Evolutionary conservation across 2,888 invertebrate genomes (phyloP).

Genomic region (Clunio marinus): DNA sequence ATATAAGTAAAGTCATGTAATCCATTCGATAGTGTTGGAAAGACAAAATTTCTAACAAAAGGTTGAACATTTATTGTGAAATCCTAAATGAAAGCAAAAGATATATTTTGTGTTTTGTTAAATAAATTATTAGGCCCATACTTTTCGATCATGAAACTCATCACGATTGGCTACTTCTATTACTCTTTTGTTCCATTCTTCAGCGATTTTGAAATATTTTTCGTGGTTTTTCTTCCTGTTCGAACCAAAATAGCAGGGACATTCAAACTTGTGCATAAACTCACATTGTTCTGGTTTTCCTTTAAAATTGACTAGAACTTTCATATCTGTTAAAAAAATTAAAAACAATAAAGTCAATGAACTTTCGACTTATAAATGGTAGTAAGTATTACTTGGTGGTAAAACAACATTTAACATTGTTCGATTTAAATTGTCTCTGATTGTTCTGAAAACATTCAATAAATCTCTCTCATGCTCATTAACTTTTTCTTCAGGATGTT

Average conservation of each 20-base stretch:
- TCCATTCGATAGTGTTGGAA: constrained; percentile 51
- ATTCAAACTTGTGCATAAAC: constrained; percentile 52
- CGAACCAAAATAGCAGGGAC: constrained; percentile 57
- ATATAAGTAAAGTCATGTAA: constrained; percentile 54
- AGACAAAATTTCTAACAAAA: constrained; percentile 49
- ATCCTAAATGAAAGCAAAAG: constrained; percentile 51
- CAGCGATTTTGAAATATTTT: constrained; percentile 52
- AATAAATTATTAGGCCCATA: neutral
- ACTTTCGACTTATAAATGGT: neutral
- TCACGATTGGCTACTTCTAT: constrained; percentile 51
- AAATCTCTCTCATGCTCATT: constrained; percentile 54
- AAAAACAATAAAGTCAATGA: constrained; percentile 12
- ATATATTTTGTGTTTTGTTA: neutral
- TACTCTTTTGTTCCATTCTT: constrained; percentile 55
- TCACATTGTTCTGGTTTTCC: constrained; percentile 51
- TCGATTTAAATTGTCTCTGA: constrained; percentile 58
- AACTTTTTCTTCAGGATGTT: constrained; percentile 50
- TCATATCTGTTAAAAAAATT: constrained; percentile 47
- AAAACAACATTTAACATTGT: constrained; percentile 57
- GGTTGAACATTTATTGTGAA: constrained; percentile 59
- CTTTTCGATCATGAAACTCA: constrained; percentile 48
- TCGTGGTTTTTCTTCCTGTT: constrained; percentile 45
- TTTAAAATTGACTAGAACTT: constrained; percentile 48
- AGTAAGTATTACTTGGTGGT: constrained; percentile 54
- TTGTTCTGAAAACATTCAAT: constrained; percentile 50